phyloP scores from a whole-genome alignment of 1,140 invertebrate genomes.

The Atta texana region DNA sequence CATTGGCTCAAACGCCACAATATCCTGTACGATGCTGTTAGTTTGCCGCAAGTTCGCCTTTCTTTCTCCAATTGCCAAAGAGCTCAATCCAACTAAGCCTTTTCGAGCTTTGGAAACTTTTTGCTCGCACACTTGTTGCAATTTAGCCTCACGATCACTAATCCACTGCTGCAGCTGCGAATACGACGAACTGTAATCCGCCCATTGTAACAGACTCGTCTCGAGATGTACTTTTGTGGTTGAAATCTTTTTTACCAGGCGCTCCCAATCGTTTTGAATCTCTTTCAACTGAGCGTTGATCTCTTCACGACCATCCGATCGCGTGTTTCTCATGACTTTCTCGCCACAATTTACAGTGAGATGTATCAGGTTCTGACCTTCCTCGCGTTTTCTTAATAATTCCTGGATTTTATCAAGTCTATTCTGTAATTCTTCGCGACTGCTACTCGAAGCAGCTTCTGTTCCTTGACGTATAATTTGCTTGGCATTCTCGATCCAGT shows the following conservation, averaged over 20 bases:
- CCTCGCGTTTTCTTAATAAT: conserved; percentile 93
- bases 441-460: conserved; percentile 92
- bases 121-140: conserved; percentile 96
- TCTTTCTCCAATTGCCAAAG: conserved; percentile 93
- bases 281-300: conserved; percentile 96
- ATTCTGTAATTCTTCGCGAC: conserved; percentile 93
- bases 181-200: conserved; percentile 97
- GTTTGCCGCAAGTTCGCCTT: conserved; percentile 96
- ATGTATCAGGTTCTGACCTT: conserved; percentile 96
- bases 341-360: conserved; percentile 96
- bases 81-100: conserved; percentile 91
- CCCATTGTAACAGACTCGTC: conserved; percentile 96
- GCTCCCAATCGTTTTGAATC: conserved; percentile 97
- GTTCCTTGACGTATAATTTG: conserved; percentile 93
- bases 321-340: conserved; percentile 94
- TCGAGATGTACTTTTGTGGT: conserved; percentile 97
- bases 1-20: conserved; percentile 97
- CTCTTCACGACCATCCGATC: conserved; percentile 95
- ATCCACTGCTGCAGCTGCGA: conserved; percentile 97
- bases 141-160: conserved; percentile 96
- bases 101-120: conserved; percentile 93
- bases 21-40: conserved; percentile 97
- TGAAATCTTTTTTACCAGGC: conserved; percentile 96
- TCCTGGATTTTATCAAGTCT: conserved; percentile 94
- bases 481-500: conserved; percentile 96